phyloP scores from a whole-genome alignment of 2,113 vertebrate genomes.

The Datnioides undecimradiatus region DNA sequence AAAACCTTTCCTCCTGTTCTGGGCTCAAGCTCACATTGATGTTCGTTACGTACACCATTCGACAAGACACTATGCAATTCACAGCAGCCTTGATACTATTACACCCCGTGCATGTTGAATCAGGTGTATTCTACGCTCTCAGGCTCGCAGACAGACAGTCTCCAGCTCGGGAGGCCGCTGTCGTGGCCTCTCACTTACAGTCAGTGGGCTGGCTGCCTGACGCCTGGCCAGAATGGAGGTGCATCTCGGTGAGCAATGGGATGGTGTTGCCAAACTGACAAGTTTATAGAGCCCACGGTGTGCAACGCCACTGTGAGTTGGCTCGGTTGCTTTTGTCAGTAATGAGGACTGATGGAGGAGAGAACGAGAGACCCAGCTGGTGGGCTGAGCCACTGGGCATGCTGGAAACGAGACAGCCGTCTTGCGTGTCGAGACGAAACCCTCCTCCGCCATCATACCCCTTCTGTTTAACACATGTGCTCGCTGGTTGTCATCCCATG shows the following conservation, averaged over 20 bases:
- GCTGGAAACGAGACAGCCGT: slow-evolving; percentile 37
- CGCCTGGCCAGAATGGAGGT: background rate
- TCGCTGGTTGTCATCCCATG: background rate
- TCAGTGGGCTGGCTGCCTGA: slow-evolving; percentile 25
- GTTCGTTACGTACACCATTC: background rate
- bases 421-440: background rate
- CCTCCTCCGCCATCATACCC: background rate
- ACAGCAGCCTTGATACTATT: background rate
- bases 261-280: slow-evolving; percentile 50
- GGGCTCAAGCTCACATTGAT: background rate
- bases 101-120: background rate
- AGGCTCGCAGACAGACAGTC: slow-evolving; percentile 22
- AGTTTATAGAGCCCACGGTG: slow-evolving; percentile 41
- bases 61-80: background rate
- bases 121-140: background rate
- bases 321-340: slow-evolving; percentile 36
- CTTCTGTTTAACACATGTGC: background rate
- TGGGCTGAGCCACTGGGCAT: slow-evolving; percentile 4
- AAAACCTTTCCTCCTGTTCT: background rate
- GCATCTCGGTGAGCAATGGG: slow-evolving; percentile 47
- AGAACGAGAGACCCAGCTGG: slow-evolving; percentile 54
- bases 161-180: slow-evolving; percentile 15
- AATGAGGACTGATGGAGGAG: slow-evolving; percentile 63
- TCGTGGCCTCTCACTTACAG: slow-evolving; percentile 25
- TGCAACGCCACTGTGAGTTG: slow-evolving; percentile 36